Base-by-base conservation (phyloP, 2,113 vertebrate species). In the Gnathonemus longibarbis region DNA sequence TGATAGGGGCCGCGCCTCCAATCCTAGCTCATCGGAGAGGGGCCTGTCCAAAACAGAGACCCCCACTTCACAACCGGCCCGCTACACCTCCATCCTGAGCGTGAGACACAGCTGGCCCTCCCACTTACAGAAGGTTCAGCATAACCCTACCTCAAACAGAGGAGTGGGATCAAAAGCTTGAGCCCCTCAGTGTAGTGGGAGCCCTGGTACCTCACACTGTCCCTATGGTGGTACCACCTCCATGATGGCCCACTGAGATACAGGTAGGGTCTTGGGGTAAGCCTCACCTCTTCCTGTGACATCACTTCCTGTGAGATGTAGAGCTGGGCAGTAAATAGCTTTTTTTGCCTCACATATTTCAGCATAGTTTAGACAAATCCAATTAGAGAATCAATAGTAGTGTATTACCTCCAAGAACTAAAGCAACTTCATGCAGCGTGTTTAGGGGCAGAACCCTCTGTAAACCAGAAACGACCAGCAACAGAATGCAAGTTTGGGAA, bases 301-400 rank as follows among this genome's bases (percentile, higher is more conserved):
- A 56, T 89, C 89, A 89, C 39, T 66, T 89, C 89, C 52, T 46
- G 49, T 24, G 74, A 56, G 89, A 58, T 46, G 89, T 53, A 53
- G 50, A 3, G 50, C 35, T 2, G 24, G 39, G 77, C 19, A 66
- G 19, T 84, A 42, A 89, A 53, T 24, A 56, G 24, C 62, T 11
- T 66, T 3, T 3, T 66, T n/a, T 62, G 8, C 58, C 62, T 66
- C 62, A 31, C 9, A 3, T 13, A 66, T 1, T 66, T n/a, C 0
- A 83, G 0, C 74, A 21, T 17, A 42, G 0, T 35, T 21, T 42
- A 21, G 31, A 83, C 35, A 83, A 83, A 83, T 19, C 77, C 39
- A 83, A 42, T 24, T 31, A 45, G 77, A 42, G 8, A 83, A 83
- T 24, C 17, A 24, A 5, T 19, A 45, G 24, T 42, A 45, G 77